Evolutionary conservation across 2,888 invertebrate genomes (phyloP), one percentile per base, ranked within the genome.

Genomic region (Nesidiocoris tenuis): DNA sequence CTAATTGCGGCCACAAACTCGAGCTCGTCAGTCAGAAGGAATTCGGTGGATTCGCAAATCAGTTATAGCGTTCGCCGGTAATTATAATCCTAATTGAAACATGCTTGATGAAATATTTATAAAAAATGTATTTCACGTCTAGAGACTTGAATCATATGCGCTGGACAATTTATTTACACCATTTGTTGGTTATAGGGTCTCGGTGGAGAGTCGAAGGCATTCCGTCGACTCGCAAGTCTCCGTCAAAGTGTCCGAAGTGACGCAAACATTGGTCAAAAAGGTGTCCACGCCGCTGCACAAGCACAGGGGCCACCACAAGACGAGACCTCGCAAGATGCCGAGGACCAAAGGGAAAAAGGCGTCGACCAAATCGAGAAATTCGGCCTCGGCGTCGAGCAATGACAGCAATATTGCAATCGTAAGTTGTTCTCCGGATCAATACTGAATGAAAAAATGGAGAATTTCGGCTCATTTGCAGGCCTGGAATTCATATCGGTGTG

Each of bases 161-260:
- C n/a, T n/a, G n/a, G n/a, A n/a, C n/a, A n/a, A n/a, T n/a, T n/a
- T n/a, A n/a, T n/a, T n/a, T n/a, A n/a, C n/a, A n/a, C n/a, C n/a
- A n/a, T n/a, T 56, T 76, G 61, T 74, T 75, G 21, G 39, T n/a
- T n/a, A n/a, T n/a, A 81, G 93, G 82, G 91, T 94, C 0, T 94
- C 94, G 0, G 91, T 94, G 0, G 94, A 94, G 83, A 94, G 94
- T 0, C 86, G 95, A 7, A 87, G 95, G 57, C 94, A 94, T 83
- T 95, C 95, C 0, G 88, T 94, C 18, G 95, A 95, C 82, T 95
- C 95, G 70, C 94, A 95, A 82, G 87, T 92, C 65, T 93, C 93
- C 0, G 91, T 94, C 0, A 93, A 93, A 84, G 91, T 93, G 63
- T 91, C 93, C 0, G 93, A 94, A 83, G 87, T 93, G 86, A 93